Evolutionary conservation across 2,113 vertebrate species (phyloP).

Genomic region (Coreoperca whiteheadi): DNA sequence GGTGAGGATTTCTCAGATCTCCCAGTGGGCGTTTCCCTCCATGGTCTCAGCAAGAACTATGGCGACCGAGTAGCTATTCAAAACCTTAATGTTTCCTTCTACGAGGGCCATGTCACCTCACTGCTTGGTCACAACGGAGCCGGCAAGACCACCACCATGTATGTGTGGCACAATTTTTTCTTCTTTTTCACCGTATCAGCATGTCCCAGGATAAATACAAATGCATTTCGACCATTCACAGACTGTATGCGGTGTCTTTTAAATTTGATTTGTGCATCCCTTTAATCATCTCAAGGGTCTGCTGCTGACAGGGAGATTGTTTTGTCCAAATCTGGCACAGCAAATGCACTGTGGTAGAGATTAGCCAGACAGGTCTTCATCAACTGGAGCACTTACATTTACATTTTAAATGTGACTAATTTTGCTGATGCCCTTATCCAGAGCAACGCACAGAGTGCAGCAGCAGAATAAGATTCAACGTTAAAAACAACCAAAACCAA

Average conservation of each 20-base stretch:
- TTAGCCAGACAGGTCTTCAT: constrained; percentile 62
- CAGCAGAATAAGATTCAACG: constrained; percentile 34
- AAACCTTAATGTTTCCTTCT: constrained; percentile 93
- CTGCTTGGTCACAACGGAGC: constrained; percentile 97
- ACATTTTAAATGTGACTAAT: constrained; percentile 71
- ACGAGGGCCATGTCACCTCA: constrained; percentile 94
- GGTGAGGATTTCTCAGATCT: constrained; percentile 88
- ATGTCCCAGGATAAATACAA: constrained; percentile 25
- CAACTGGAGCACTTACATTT: constrained; percentile 66
- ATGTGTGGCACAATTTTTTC: constrained; percentile 70
- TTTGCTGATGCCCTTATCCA: constrained; percentile 59
- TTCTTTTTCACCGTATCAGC: constrained; percentile 16
- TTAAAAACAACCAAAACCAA: constrained; percentile 23
- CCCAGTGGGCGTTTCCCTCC: constrained; percentile 89
- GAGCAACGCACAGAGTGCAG: constrained; percentile 37
- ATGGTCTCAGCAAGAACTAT: constrained; percentile 93
- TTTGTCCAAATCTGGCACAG: constrained; percentile 70
- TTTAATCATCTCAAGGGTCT: constrained; percentile 66
- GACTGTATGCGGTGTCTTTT: constrained; percentile 31
- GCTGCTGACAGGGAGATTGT: constrained; percentile 72
- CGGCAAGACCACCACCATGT: constrained; percentile 99
- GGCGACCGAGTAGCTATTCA: constrained; percentile 89
- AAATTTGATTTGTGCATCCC: constrained; percentile 55
- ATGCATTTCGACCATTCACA: constrained; percentile 35
- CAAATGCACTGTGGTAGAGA: constrained; percentile 50